Percentiles rank a stretch among this genome's conserved stretches.
Conservation (phyloP, 2,888 invertebrate genomes). For the Anthrax anthrax region DNA sequence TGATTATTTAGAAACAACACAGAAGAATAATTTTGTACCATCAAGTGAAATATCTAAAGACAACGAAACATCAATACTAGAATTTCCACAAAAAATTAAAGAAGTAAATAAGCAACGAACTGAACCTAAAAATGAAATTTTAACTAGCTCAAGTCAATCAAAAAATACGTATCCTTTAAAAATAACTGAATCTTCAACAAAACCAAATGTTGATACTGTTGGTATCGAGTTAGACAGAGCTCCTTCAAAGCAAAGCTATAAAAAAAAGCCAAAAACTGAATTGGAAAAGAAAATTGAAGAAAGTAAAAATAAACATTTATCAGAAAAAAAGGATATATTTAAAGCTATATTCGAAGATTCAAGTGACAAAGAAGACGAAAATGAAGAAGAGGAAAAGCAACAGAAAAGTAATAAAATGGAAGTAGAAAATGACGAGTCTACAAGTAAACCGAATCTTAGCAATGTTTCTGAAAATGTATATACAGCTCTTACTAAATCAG, state of each 20-base stretch:
- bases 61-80: conserved; percentile 14
- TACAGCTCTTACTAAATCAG: conserved; percentile 21
- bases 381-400: conserved; percentile 20
- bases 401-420: too few species aligned
- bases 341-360: conserved; percentile 79
- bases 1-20: conserved; percentile 52
- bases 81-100: neutral
- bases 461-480: conserved; percentile 17
- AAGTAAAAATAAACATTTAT: conserved; percentile 30
- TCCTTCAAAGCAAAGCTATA: neutral
- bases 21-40: conserved; percentile 39
- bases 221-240: too few species aligned
- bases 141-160: too few species aligned
- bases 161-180: too few species aligned
- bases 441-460: conserved; percentile 9
- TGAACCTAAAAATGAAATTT: neutral
- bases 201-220: neutral
- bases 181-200: neutral
- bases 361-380: conserved; percentile 47
- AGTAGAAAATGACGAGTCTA: conserved; percentile 22
- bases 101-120: neutral
- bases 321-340: conserved; percentile 63
- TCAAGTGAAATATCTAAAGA: conserved; percentile 30
- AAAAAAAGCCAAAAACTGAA: conserved; percentile 20
- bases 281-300: conserved; percentile 26